Conservation (phyloP, 1,140 invertebrate species). For the Hyphantria cunea region DNA sequence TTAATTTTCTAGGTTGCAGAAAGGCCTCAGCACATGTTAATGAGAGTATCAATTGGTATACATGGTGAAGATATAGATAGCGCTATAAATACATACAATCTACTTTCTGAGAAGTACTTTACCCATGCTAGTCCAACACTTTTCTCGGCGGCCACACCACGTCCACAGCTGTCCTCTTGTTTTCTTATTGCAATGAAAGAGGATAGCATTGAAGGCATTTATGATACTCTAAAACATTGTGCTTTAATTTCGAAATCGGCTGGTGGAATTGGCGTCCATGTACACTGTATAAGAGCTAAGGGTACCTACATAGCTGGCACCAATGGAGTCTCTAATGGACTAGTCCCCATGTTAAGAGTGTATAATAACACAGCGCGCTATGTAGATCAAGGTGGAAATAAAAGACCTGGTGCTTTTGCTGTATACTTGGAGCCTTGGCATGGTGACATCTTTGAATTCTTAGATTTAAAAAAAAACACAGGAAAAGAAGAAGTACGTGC, state of each 20-base stretch:
- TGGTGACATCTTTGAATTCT: slow-evolving; percentile 97
- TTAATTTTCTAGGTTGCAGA: slow-evolving; percentile 87
- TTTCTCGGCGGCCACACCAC: slow-evolving; percentile 96
- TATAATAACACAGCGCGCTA: slow-evolving; percentile 98
- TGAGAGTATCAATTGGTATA: slow-evolving; percentile 98
- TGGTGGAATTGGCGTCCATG: slow-evolving; percentile 98
- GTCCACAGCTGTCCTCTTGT: slow-evolving; percentile 97
- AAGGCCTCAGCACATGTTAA: slow-evolving; percentile 98
- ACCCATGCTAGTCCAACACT: slow-evolving; percentile 99
- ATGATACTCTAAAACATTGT: slow-evolving; percentile 96
- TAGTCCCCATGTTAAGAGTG: slow-evolving; percentile 98
- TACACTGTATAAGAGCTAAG: slow-evolving; percentile 97
- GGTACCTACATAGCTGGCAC: slow-evolving; percentile 97
- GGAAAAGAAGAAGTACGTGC: slow-evolving; percentile 96
- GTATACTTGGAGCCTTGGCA: slow-evolving; percentile 99
- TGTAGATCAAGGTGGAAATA: slow-evolving; percentile 99
- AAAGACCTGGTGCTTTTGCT: slow-evolving; percentile 99
- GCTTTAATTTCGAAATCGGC: slow-evolving; percentile 98
- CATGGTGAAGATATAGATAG: slow-evolving; percentile 96
- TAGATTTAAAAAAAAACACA: slow-evolving; percentile 97
- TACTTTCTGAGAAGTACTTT: slow-evolving; percentile 97
- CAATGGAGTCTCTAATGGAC: slow-evolving; percentile 96
- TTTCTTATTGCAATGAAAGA: slow-evolving; percentile 97
- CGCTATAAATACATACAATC: slow-evolving; percentile 98
- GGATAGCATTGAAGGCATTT: slow-evolving; percentile 99